phyloP scores from a whole-genome alignment of 2,888 invertebrate species.

The Agonopterix arenella region DNA sequence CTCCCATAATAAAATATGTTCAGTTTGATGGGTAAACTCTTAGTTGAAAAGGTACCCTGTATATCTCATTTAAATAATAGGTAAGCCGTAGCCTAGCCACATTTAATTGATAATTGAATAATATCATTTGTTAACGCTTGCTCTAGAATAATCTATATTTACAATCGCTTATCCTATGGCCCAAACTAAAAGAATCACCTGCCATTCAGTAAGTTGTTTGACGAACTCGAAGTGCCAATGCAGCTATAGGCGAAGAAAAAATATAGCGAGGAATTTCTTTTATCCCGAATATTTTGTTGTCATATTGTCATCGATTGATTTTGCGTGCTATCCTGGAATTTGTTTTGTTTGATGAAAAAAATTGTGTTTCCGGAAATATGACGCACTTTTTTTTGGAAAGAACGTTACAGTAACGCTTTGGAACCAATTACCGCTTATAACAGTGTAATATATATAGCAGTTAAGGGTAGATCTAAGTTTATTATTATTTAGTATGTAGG shows the following conservation, averaged over 20 bases:
- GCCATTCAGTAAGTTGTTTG: constrained; percentile 16
- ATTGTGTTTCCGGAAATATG: neutral
- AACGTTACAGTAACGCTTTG: neutral
- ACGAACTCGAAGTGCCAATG: constrained; percentile 17
- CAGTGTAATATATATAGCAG: too few relatives aligned
- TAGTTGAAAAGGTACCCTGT: too few relatives aligned
- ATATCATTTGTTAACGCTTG: too few relatives aligned
- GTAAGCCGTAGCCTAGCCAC: too few relatives aligned
- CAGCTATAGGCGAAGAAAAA: constrained; percentile 8
- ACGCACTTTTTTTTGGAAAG: neutral
- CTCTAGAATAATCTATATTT: neutral
- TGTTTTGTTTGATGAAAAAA: neutral
- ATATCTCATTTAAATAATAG: too few relatives aligned
- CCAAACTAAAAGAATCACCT: constrained; percentile 13
- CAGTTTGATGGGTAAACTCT: too few relatives aligned
- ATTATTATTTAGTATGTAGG: too few relatives aligned
- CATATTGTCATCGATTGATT: neutral
- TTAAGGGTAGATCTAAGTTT: too few relatives aligned
- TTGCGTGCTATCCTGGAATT: neutral
- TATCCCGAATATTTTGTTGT: constrained; percentile 11
- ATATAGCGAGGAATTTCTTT: constrained; percentile 5
- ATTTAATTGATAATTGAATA: too few relatives aligned
- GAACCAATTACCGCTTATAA: too few relatives aligned
- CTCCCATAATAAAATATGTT: too few relatives aligned
- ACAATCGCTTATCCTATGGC: constrained; percentile 6